phyloP scores from a whole-genome alignment of 2,888 invertebrate species.

The Capitulum mitella region DNA sequence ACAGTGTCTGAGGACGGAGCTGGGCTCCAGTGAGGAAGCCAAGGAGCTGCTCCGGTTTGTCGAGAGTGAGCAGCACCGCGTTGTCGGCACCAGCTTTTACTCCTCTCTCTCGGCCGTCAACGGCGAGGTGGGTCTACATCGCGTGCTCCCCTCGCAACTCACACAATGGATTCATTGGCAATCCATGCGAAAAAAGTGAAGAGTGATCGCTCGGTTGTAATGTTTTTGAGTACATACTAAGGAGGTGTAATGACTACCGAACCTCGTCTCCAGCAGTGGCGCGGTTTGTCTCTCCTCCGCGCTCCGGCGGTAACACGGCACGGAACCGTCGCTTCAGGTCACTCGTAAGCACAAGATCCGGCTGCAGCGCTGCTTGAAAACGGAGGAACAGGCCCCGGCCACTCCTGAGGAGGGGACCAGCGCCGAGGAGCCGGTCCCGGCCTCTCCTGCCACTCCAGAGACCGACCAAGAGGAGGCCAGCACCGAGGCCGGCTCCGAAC shows the following conservation, averaged over 20 bases:
- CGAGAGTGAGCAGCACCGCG: not conserved
- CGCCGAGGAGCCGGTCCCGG: too few species aligned
- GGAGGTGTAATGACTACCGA: too few species aligned
- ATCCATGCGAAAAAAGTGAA: too few species aligned
- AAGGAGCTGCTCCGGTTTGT: slow-evolving; percentile 11
- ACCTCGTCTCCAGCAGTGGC: too few species aligned
- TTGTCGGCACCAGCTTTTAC: not conserved
- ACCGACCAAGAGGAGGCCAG: too few species aligned
- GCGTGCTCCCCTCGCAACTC: too few species aligned
- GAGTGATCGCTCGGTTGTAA: too few species aligned
- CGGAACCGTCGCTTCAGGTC: not conserved
- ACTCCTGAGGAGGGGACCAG: not conserved
- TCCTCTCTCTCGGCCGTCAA: not conserved
- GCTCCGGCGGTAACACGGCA: too few species aligned
- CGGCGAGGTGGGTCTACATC: not conserved
- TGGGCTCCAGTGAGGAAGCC: not conserved
- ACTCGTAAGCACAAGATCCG: not conserved
- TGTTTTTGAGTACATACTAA: too few species aligned
- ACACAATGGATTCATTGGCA: too few species aligned
- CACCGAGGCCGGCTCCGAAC: too few species aligned
- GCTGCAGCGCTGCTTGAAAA: not conserved
- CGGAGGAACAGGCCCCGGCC: not conserved
- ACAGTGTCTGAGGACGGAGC: not conserved
- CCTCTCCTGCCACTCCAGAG: not conserved
- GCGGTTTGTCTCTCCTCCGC: too few species aligned